Evolutionary conservation across 2,888 invertebrate genomes (phyloP).

Genomic region (Amblyteles armatorius): DNA sequence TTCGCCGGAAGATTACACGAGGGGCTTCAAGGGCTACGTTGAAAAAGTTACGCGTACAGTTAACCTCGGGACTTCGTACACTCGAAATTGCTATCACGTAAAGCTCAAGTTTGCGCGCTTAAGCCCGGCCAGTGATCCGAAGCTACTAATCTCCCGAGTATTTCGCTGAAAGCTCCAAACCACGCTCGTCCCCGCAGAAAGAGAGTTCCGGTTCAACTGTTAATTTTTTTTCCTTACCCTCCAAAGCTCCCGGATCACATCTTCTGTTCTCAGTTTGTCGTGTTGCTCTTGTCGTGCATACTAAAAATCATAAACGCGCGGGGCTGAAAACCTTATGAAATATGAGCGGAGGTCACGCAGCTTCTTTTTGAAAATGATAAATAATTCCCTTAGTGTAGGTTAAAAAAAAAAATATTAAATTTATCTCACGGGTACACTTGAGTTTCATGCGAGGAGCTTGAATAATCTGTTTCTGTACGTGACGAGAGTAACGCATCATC

Average conservation of each 20-base stretch:
- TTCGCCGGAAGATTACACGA: constrained; percentile 35
- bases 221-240: constrained; percentile 12
- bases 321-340: too few species aligned
- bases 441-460: constrained; percentile 2
- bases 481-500: constrained; percentile 26
- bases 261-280: constrained; percentile 34
- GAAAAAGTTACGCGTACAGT: constrained; percentile 59
- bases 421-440: background rate
- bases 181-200: background rate
- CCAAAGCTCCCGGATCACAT: constrained; percentile 40
- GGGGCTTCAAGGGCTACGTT: constrained; percentile 19
- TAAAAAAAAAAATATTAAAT: background rate
- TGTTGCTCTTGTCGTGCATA: constrained; percentile 34
- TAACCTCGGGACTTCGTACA: constrained; percentile 66
- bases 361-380: background rate
- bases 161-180: constrained; percentile 49
- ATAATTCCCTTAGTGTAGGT: background rate
- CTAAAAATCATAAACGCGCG: constrained; percentile 11
- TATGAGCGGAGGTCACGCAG: background rate
- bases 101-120: constrained; percentile 68
- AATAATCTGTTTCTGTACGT: constrained; percentile 8
- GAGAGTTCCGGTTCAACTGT: constrained; percentile 27
- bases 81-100: constrained; percentile 70
- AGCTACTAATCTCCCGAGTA: constrained; percentile 70
- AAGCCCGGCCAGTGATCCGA: constrained; percentile 68